Evolutionary conservation across 2,888 invertebrate species (phyloP).

Genomic region (Elegia similella): DNA sequence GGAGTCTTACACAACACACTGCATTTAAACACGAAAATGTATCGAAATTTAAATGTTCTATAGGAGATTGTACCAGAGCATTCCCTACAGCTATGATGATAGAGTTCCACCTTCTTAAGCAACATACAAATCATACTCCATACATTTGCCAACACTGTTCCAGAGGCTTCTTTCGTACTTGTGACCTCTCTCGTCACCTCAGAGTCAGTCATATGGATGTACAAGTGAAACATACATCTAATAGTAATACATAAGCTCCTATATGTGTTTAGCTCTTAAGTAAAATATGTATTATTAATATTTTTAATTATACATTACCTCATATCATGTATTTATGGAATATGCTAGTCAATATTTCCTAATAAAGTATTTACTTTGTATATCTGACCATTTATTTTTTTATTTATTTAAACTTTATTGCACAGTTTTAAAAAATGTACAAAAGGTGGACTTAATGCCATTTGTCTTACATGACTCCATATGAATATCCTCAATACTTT

Average conservation of each 20-base stretch:
- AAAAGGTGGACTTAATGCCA: too few species aligned
- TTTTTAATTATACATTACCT: not conserved
- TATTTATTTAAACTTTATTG: too few species aligned
- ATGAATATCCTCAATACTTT: too few species aligned
- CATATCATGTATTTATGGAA: not conserved
- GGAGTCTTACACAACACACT: conserved; percentile 65
- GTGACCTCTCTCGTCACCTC: conserved; percentile 68
- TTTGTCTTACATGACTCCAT: too few species aligned
- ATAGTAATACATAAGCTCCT: not conserved
- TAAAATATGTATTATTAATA: not conserved
- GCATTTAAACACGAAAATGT: conserved; percentile 67
- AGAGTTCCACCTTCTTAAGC: conserved; percentile 70
- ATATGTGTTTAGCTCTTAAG: not conserved
- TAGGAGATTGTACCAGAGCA: conserved; percentile 61
- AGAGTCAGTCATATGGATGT: conserved; percentile 59
- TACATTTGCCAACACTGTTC: conserved; percentile 68
- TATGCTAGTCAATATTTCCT: not conserved
- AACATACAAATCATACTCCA: conserved; percentile 70
- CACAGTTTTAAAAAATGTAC: too few species aligned
- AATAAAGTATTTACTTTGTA: not conserved
- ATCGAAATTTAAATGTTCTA: conserved; percentile 65
- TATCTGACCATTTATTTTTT: not conserved
- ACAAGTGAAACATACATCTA: conserved; percentile 25
- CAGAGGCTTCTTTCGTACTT: conserved; percentile 63
- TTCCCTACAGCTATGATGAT: conserved; percentile 70